phyloP scores from a whole-genome alignment of 2,888 invertebrate genomes.

The Lepidochitona cinerea region DNA sequence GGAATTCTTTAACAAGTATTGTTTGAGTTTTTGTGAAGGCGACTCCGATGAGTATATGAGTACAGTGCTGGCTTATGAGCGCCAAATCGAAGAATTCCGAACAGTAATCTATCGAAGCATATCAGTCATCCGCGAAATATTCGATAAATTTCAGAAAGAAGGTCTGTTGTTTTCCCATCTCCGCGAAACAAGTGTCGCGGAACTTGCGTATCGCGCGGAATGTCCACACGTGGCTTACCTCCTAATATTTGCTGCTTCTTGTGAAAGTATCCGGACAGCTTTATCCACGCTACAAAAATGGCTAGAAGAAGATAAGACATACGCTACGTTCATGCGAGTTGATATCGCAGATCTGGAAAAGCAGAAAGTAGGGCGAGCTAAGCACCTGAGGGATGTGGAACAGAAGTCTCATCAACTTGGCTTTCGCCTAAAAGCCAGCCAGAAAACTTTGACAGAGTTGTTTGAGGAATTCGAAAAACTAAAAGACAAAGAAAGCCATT shows the following conservation, averaged over 20 bases:
- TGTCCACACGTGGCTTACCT: slow-evolving; percentile 54
- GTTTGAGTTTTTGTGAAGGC: slow-evolving; percentile 48
- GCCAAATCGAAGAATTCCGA: slow-evolving; percentile 48
- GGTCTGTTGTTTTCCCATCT: slow-evolving; percentile 48
- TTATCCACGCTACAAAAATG: slow-evolving; percentile 48
- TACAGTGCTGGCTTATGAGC: slow-evolving; percentile 58
- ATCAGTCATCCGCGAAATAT: slow-evolving; percentile 50
- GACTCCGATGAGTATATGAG: slow-evolving; percentile 52
- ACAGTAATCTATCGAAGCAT: slow-evolving; percentile 44
- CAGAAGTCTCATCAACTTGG: slow-evolving; percentile 46
- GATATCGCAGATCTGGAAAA: slow-evolving; percentile 52
- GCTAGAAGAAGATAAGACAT: slow-evolving; percentile 55
- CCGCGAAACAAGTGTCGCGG: slow-evolving; percentile 43
- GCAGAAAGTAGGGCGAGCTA: slow-evolving; percentile 39
- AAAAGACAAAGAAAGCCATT: slow-evolving; percentile 36
- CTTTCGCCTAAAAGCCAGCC: slow-evolving; percentile 44
- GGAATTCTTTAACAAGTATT: slow-evolving; percentile 50
- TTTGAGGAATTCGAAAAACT: slow-evolving; percentile 46
- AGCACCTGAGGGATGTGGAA: slow-evolving; percentile 39
- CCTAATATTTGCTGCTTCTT: slow-evolving; percentile 54
- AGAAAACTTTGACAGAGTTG: slow-evolving; percentile 39
- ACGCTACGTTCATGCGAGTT: slow-evolving; percentile 50
- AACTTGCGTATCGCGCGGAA: slow-evolving; percentile 46
- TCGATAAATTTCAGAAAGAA: slow-evolving; percentile 51
- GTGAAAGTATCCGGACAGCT: slow-evolving; percentile 54